These are phyloP conservation scores for Lacerta agilis DNA, from an alignment of 2,797 vertebrate species.

Conservation along the genomic window DNA sequence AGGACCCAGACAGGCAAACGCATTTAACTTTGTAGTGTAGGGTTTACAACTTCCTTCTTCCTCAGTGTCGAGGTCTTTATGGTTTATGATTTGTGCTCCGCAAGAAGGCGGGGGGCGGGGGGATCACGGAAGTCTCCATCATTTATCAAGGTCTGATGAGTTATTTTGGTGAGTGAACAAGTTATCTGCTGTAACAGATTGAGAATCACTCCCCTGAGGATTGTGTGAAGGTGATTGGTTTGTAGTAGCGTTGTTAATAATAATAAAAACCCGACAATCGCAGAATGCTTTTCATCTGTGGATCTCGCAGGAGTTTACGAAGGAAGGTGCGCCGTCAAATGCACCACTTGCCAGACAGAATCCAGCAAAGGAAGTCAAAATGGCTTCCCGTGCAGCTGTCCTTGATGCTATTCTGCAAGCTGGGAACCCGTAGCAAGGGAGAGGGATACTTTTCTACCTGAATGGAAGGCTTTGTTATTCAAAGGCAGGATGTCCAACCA, in stretches of 20 bases:
- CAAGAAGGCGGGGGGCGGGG: no score
- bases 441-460: neutral
- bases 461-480: neutral
- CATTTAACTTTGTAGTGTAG: neutral
- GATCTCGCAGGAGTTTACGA: neutral
- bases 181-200: accelerated
- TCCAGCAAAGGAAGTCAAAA: neutral
- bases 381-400: neutral
- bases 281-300: constrained; percentile 4
- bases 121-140: neutral
- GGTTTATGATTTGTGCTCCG: constrained; percentile 16
- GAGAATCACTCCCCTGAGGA: neutral
- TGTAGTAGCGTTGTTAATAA: neutral
- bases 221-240: neutral
- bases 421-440: neutral
- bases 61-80: accelerated
- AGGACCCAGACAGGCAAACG: neutral
- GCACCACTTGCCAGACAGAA: no score
- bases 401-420: neutral
- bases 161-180: neutral
- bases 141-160: neutral
- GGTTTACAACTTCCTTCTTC: neutral
- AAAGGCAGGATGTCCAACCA: neutral
- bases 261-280: neutral
- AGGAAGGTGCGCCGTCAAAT: neutral